Evolutionary conservation across 2,113 vertebrate genomes (phyloP), one percentile per base, ranked within the genome.

Genomic region (Ciconia boyciana): DNA sequence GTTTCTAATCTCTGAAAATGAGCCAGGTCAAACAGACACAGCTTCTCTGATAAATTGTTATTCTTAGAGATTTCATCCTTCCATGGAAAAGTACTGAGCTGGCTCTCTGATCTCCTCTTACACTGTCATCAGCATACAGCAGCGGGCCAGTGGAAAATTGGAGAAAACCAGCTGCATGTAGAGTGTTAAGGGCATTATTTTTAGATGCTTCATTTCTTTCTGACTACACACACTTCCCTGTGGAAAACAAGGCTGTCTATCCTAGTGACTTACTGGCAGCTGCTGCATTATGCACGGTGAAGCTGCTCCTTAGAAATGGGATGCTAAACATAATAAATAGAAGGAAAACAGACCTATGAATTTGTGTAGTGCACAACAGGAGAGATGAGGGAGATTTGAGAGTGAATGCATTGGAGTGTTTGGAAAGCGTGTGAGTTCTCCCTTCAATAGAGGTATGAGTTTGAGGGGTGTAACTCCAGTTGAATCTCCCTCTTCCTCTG

Each of bases 81-180:
- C 91, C 95, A 89, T 97, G 97, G 97, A 98, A 98, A 98, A 97
- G 87, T 97, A 97, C 97, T 97, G 96, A 93, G 95, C 89, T 96
- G 87, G 92, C 86, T 92, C 86, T 83, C 76, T 87, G 95, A 94
- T 90, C 94, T 94, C 83, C 71, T 91, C 61, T 95, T 72, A 39
- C 65, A 60, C 92, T 97, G 95, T 94, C 94, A 97, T 93, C 94
- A 78, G 81, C 89, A 61, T 91, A 96, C 94, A 95, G 90, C 93
- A 83, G 79, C 7, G 2, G 95, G 95, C 87, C 96, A 96, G 93
- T 92, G 97, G 97, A 96, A 97, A 97, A 96, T 87, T 44, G 93
- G 89, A 94, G 93, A 68, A 91, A 83, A 94, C 78, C 96, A 97
- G 94, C 96, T 96, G 97, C 94, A 89, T 39, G 89, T 93, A 96